phyloP scores from a whole-genome alignment of 2,113 vertebrate species.

The Nyctibius bracteatus region DNA sequence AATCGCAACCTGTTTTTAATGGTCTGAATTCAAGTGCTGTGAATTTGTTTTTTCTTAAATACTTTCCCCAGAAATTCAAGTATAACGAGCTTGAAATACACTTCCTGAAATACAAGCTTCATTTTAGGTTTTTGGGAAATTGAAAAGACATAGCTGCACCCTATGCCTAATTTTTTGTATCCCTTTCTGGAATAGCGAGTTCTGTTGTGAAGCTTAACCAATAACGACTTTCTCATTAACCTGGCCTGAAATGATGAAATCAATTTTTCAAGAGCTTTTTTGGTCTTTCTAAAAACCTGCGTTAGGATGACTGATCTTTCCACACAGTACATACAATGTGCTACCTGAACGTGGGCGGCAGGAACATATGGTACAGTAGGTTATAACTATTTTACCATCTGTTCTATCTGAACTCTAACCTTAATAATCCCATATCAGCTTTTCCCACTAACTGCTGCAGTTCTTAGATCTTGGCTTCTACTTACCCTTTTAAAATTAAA shows the following conservation, averaged over 20 bases:
- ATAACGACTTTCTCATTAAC: background rate
- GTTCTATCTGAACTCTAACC: background rate
- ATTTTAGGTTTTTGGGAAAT: background rate
- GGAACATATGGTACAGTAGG: background rate
- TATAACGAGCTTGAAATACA: background rate
- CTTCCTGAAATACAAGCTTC: background rate
- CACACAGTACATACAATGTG: background rate
- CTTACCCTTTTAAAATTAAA: background rate
- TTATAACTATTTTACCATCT: slow-evolving; percentile 10
- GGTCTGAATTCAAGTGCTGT: background rate
- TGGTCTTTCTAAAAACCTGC: background rate
- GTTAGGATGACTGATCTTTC: background rate
- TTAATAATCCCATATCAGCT: background rate
- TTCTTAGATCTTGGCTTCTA: background rate
- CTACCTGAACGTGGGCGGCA: background rate
- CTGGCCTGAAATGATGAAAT: background rate
- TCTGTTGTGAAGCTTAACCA: background rate
- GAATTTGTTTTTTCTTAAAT: background rate
- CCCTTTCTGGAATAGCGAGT: background rate
- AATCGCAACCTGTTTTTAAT: background rate
- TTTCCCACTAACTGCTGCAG: background rate
- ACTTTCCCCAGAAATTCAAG: background rate
- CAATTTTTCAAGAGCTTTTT: background rate
- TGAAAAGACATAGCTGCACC: background rate
- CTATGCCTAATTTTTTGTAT: background rate